Conservation (phyloP, 2,888 invertebrate species). For the Acleris sparsana region DNA sequence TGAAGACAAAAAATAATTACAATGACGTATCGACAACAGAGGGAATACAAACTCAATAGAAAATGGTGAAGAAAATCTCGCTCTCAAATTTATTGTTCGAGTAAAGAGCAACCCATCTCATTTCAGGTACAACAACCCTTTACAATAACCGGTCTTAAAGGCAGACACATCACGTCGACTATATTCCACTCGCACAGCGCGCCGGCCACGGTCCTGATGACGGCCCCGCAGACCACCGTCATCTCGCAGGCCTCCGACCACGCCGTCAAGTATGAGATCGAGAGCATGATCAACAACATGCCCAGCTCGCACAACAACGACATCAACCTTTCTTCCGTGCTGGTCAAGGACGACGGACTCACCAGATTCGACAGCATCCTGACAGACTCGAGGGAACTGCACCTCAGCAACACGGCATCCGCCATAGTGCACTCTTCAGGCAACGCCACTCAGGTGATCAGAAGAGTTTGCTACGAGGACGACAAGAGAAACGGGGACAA, state of each 20-base stretch:
- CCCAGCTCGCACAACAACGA: constrained; percentile 53
- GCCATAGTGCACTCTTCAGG: constrained; percentile 69
- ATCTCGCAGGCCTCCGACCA: constrained; percentile 67
- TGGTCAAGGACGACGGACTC: constrained; percentile 67
- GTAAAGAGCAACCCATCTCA: neutral
- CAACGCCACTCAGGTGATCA: constrained; percentile 74
- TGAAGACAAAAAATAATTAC: too few relatives aligned
- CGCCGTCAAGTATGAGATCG: constrained; percentile 67
- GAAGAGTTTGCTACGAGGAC: constrained; percentile 68
- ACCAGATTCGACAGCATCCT: constrained; percentile 67
- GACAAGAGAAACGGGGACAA: constrained; percentile 54
- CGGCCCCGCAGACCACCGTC: constrained; percentile 70
- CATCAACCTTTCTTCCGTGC: constrained; percentile 60
- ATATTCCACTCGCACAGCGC: constrained; percentile 71
- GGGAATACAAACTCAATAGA: too few relatives aligned
- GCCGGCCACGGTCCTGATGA: constrained; percentile 72
- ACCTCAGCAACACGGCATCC: constrained; percentile 65
- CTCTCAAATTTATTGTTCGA: neutral
- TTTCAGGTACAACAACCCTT: constrained; percentile 67
- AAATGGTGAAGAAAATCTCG: too few relatives aligned
- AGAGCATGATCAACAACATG: constrained; percentile 67
- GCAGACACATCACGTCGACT: constrained; percentile 70
- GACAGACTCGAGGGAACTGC: constrained; percentile 65
- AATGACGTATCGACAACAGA: too few relatives aligned
- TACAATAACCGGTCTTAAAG: constrained; percentile 66